Base-by-base conservation (phyloP, 2,113 vertebrate genomes). In the Toxotes chatareus region DNA sequence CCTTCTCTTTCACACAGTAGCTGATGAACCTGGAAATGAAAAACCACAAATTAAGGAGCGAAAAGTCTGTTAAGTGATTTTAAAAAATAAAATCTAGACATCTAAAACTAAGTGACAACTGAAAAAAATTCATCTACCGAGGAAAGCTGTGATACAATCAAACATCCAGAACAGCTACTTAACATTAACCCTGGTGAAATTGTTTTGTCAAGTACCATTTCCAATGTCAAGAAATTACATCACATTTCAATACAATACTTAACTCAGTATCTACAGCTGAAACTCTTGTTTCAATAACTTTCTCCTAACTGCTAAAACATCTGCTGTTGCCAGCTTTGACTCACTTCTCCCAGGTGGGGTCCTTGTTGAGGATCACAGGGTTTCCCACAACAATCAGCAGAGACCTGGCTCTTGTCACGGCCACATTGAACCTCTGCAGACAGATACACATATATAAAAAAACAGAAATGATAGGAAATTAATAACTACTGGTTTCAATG, bases 351-450 rank as follows among this genome's bases (percentile, higher is more conserved):
- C 98, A 99, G 83, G 95, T 93, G 0, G 77, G 86, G 62, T 99
- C 96, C 73, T 96, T 96, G 89, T 92, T 92, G 82, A 99, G 95
- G 81, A 97, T 96, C 0, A 93, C 78, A 0, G 97, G 96, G 86
- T 99, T 99, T 36, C 98, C 98, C 87, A 98, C 94, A 47, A 99
- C 91, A 0, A 99, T 97, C 86, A 99, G 82, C 83, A 99, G 86
- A 32, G 97, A 96, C 86, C 97, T 97, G 90, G 98, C 97, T 91
- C 98, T 94, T 66, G 97, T 99, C 88, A 99, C 85, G 38, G 97
- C 97, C 86, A 99, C 97, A 1, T 99, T 99, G 90, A 99, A 93
- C 88, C 98, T 96, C 98, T 98, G 91, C 4, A 59, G 68, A 73
- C 63, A 72, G 13, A 85, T 46, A 61, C 1, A 42, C 5, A 5